Conservation (phyloP, 2,113 vertebrate genomes). For the Scartelaos histophorus region DNA sequence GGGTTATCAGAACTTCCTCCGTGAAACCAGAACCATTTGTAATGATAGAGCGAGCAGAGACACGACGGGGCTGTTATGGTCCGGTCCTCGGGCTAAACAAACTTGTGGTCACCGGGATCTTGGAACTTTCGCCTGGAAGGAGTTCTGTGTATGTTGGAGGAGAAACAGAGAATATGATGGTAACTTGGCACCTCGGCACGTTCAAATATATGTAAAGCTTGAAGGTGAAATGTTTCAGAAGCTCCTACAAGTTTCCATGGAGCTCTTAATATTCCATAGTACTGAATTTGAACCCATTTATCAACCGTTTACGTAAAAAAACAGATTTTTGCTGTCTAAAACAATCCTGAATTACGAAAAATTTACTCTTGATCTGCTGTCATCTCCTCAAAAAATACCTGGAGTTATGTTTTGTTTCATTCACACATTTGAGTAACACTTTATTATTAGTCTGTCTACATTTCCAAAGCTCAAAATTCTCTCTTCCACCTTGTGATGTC, state of each 20-base stretch:
- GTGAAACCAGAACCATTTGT: constrained; percentile 45
- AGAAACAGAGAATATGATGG: neutral
- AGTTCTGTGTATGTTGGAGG: neutral
- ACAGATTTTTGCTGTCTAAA: too few relatives aligned
- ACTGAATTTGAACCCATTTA: too few relatives aligned
- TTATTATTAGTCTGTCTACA: too few relatives aligned
- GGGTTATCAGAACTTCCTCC: constrained; percentile 60
- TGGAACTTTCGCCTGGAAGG: neutral
- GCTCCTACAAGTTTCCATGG: neutral
- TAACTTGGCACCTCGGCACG: neutral
- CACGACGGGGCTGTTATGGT: constrained; percentile 15
- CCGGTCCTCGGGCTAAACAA: neutral
- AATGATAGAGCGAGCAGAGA: constrained; percentile 45
- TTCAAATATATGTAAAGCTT: neutral
- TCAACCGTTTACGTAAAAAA: too few relatives aligned
- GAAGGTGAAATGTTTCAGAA: neutral
- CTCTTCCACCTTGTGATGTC: too few relatives aligned
- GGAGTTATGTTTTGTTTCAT: too few relatives aligned
- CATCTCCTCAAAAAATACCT: too few relatives aligned
- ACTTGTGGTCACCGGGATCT: neutral
- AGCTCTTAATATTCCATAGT: neutral
- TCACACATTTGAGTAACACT: too few relatives aligned
- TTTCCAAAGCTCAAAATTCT: too few relatives aligned
- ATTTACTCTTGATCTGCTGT: too few relatives aligned
- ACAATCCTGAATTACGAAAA: too few relatives aligned